A percentile compares a stretch with the other conserved stretches of the same genome.
phyloP scores from a whole-genome alignment of 1,140 invertebrate genomes.

The Zophobas atratus region DNA sequence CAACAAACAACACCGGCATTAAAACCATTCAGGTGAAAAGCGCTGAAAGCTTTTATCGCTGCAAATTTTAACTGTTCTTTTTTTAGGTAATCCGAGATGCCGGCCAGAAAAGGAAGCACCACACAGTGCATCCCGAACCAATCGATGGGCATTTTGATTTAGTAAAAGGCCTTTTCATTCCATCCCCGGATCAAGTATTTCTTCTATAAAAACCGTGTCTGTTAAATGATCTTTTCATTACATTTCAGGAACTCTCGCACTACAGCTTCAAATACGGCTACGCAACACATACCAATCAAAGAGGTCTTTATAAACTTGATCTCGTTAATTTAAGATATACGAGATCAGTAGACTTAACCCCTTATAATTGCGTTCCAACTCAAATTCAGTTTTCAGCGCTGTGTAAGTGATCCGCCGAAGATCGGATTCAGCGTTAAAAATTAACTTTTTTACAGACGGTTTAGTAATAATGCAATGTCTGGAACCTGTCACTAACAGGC shows the following conservation, averaged over 20 bases:
- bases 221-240: not conserved
- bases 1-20: slow-evolving; percentile 70
- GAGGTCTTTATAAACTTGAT: slow-evolving; percentile 84
- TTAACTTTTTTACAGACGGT: slow-evolving; percentile 75
- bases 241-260: slow-evolving; percentile 73
- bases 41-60: not conserved
- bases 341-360: slow-evolving; percentile 81
- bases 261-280: slow-evolving; percentile 84
- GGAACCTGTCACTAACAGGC: slow-evolving; percentile 75
- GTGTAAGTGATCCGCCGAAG: slow-evolving; percentile 73
- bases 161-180: slow-evolving; percentile 81
- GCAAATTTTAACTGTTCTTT: not conserved
- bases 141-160: slow-evolving; percentile 87
- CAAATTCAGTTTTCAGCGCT: slow-evolving; percentile 81
- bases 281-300: slow-evolving; percentile 82
- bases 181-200: slow-evolving; percentile 66
- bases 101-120: slow-evolving; percentile 82
- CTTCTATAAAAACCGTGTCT: not conserved
- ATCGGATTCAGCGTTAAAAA: not conserved
- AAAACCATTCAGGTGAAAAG: slow-evolving; percentile 78
- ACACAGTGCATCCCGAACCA: slow-evolving; percentile 85
- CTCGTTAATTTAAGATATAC: slow-evolving; percentile 83
- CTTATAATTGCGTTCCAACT: slow-evolving; percentile 83
- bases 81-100: slow-evolving; percentile 81
- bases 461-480: slow-evolving; percentile 82